Percentiles rank a stretch among this genome's conserved stretches.
phyloP scores from a whole-genome alignment of 2,888 invertebrate genomes.

The Geotrupes spiniger region DNA sequence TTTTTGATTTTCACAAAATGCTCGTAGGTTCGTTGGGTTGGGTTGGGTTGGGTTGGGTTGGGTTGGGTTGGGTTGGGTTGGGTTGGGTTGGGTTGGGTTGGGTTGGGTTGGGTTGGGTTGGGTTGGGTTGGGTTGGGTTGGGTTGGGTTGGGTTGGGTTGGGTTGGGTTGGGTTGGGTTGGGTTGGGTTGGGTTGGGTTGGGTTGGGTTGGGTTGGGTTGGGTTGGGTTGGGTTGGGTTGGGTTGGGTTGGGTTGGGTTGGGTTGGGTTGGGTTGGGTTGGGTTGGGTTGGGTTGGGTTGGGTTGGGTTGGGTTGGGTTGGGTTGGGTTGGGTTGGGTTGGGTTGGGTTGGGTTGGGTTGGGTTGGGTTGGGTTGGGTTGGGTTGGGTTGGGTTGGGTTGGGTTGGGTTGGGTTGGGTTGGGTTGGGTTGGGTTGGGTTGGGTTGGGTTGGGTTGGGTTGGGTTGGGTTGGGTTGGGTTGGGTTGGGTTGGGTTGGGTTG shows the following conservation, averaged over 20 bases:
- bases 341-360: slow-evolving; percentile 4
- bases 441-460: slow-evolving; percentile 11
- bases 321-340: slow-evolving; percentile 4
- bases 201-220: slow-evolving; percentile 4
- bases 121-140: slow-evolving; percentile 4
- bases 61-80: slow-evolving; percentile 4
- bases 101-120: slow-evolving; percentile 4
- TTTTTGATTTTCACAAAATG: too few relatives aligned
- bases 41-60: slow-evolving; percentile 4
- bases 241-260: slow-evolving; percentile 4
- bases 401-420: slow-evolving; percentile 32
- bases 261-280: slow-evolving; percentile 4
- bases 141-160: slow-evolving; percentile 4
- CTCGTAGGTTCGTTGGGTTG: too few relatives aligned
- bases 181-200: slow-evolving; percentile 3
- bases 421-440: slow-evolving; percentile 27
- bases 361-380: slow-evolving; percentile 4
- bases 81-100: slow-evolving; percentile 4
- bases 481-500: slow-evolving; percentile 12
- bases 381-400: slow-evolving; percentile 11
- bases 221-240: slow-evolving; percentile 4
- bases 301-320: slow-evolving; percentile 4
- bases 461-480: slow-evolving; percentile 12
- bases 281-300: slow-evolving; percentile 4
- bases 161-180: slow-evolving; percentile 4